Conservation (phyloP, 2,888 invertebrate species). For the Spisula solida region DNA sequence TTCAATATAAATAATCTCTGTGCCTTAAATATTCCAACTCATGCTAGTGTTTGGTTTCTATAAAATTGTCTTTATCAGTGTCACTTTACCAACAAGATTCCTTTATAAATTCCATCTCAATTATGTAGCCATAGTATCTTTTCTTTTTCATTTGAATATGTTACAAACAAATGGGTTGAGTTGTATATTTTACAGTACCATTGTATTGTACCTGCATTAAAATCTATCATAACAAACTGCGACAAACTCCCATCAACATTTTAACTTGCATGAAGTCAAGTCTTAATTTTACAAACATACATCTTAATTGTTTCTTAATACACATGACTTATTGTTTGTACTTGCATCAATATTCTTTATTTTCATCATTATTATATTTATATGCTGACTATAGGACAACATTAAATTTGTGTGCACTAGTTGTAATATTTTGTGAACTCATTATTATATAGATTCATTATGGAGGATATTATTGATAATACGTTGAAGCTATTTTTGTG, state of each 20-base stretch:
- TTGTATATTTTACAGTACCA: background rate
- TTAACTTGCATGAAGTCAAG: conserved; percentile 17
- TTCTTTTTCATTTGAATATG: background rate
- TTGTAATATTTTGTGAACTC: background rate
- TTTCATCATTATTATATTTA: background rate
- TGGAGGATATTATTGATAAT: background rate
- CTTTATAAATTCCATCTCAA: background rate
- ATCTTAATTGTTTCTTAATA: background rate
- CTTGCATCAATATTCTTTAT: background rate
- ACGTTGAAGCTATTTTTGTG: background rate
- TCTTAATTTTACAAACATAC: background rate
- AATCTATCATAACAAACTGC: background rate
- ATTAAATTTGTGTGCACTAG: background rate
- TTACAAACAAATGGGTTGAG: conserved; percentile 4
- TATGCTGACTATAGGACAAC: background rate
- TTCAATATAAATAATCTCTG: background rate
- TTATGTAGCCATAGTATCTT: background rate
- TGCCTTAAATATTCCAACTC: background rate
- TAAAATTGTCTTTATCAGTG: background rate
- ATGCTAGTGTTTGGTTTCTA: background rate
- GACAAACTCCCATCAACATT: background rate
- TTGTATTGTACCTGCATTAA: background rate
- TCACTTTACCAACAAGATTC: background rate
- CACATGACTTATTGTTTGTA: background rate
- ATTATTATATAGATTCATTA: background rate